A percentile compares a stretch with the other conserved stretches of the same genome.
Conservation (phyloP, 1,140 invertebrate genomes). For the Bombus balteatus region DNA sequence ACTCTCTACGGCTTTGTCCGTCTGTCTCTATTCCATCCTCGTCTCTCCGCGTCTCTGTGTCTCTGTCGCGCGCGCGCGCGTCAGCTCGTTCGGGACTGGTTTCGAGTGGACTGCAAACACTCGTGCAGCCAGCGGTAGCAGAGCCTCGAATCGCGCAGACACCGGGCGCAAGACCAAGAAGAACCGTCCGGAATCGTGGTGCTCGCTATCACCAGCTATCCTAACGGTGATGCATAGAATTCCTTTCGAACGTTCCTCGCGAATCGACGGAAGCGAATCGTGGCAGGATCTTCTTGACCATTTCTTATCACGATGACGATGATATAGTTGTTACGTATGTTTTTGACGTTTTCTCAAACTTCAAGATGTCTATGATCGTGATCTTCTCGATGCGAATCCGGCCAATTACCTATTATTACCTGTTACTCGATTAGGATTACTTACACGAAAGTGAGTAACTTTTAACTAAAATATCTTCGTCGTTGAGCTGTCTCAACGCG, state of each 20-base stretch:
- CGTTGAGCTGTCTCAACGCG: neutral
- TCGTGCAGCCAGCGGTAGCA: constrained; percentile 54
- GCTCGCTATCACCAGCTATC: constrained; percentile 18
- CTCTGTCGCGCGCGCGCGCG: constrained; percentile 24
- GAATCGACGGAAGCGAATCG: neutral
- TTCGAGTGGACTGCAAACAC: constrained; percentile 73
- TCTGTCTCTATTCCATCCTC: constrained; percentile 44
- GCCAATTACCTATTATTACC: too few relatives aligned
- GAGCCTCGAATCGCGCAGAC: constrained; percentile 56
- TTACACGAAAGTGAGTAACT: rapidly evolving
- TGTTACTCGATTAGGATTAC: neutral
- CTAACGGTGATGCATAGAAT: neutral
- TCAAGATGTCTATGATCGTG: too few relatives aligned
- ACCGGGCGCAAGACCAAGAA: constrained; percentile 61
- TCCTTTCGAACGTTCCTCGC: neutral
- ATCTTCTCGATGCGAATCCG: too few relatives aligned
- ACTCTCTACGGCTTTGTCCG: constrained; percentile 37
- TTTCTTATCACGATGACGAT: too few relatives aligned
- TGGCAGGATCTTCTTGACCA: neutral
- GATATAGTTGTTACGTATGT: too few relatives aligned
- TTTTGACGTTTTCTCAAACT: too few relatives aligned
- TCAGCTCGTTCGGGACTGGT: constrained; percentile 73
- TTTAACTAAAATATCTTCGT: neutral
- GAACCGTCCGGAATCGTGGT: constrained; percentile 37
- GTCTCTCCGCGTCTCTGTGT: neutral